These are phyloP conservation scores for Folsomia manolachei DNA, from an alignment of 2,888 invertebrate species.

Conservation along the genomic window DNA sequence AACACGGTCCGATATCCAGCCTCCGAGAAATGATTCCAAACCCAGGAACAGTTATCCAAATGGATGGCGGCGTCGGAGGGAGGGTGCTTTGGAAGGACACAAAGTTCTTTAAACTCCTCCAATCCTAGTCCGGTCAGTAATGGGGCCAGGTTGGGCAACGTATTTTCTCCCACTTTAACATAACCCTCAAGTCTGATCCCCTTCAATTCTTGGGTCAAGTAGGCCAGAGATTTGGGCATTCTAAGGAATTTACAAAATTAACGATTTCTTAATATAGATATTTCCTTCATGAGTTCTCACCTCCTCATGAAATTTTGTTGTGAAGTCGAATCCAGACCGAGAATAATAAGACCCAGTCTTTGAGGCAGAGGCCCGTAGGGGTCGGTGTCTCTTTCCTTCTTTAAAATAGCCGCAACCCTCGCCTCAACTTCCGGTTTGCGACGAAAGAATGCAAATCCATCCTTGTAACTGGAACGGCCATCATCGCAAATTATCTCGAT, in stretches of 20 bases:
- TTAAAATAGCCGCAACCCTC: constrained; percentile 10
- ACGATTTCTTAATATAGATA: background rate
- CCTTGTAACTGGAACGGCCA: constrained; percentile 18
- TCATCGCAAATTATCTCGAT: constrained; percentile 32
- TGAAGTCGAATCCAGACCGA: constrained; percentile 52
- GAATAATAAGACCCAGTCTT: background rate
- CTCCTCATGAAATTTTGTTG: constrained; percentile 51
- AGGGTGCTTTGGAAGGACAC: constrained; percentile 54
- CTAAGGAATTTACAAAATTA: background rate
- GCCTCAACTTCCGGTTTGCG: constrained; percentile 24
- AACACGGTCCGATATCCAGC: constrained; percentile 34
- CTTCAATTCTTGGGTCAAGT: constrained; percentile 50
- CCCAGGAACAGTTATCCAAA: constrained; percentile 38
- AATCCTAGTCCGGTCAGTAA: constrained; percentile 53
- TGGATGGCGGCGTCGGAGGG: constrained; percentile 43
- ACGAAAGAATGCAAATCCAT: constrained; percentile 31
- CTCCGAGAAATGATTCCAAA: constrained; percentile 38
- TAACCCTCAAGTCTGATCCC: constrained; percentile 52
- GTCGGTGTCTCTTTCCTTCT: background rate
- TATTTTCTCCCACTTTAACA: constrained; percentile 58
- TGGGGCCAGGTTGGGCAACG: constrained; percentile 57
- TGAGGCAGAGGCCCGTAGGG: background rate
- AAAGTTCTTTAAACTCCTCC: constrained; percentile 53
- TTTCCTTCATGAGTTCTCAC: too few species aligned
- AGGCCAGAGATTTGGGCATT: constrained; percentile 52